phyloP scores from a whole-genome alignment of 2,797 vertebrate species.

The Hemibagrus guttatus region DNA sequence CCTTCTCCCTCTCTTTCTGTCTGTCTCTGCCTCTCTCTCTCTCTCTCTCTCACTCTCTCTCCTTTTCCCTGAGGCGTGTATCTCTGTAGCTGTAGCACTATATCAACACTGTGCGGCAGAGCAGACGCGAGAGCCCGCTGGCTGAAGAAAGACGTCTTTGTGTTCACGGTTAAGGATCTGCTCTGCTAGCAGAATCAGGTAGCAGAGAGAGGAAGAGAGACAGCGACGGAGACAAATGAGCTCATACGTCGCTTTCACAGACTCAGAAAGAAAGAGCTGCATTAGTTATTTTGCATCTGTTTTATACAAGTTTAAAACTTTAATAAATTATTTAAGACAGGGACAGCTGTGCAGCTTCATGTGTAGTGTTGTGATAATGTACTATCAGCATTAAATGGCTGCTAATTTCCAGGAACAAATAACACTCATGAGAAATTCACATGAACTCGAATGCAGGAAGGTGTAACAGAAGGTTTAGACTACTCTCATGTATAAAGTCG shows the following conservation, averaged over 20 bases:
- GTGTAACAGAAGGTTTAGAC: background rate
- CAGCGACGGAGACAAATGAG: background rate
- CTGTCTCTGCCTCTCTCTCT: background rate
- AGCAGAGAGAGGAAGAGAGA: conserved; percentile 25
- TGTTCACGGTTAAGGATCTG: conserved; percentile 33
- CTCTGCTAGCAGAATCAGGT: conserved; percentile 34
- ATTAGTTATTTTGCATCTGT: conserved; percentile 9
- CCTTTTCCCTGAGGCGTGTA: background rate
- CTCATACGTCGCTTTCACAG: background rate
- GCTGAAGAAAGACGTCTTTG: conserved; percentile 41
- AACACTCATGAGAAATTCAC: background rate
- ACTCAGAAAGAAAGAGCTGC: conserved; percentile 3
- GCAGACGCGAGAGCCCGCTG: conserved; percentile 24
- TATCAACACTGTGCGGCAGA: conserved; percentile 21
- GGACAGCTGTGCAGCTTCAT: conserved; percentile 32
- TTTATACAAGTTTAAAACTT: conserved; percentile 21
- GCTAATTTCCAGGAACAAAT: background rate
- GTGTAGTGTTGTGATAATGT: background rate
- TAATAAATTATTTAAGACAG: conserved; percentile 31
- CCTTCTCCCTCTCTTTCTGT: background rate
- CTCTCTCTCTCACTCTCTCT: background rate
- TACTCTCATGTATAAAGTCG: background rate
- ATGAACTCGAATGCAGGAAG: background rate
- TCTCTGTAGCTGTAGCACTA: conserved; percentile 13
- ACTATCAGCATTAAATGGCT: background rate